Evolutionary conservation across 1,140 invertebrate genomes (phyloP), one percentile per base, ranked within the genome.

Genomic region (Drosophila seguyi): DNA sequence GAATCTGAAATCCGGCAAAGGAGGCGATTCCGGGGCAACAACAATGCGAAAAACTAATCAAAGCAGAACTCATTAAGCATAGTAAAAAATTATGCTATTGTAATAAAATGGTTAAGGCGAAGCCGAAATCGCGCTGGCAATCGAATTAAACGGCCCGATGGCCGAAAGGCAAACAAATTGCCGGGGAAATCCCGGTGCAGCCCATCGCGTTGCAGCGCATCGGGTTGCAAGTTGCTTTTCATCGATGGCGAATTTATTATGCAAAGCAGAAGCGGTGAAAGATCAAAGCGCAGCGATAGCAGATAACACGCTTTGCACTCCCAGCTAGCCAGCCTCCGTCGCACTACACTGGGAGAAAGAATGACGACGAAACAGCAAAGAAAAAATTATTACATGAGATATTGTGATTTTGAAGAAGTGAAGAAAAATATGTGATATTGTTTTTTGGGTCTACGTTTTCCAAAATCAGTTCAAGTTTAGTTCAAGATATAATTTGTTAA

Each of bases 161-260:
- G 84, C 84, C 86, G 57, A 76, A 73, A 77, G 85, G 86, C 80
- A 90, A 90, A 90, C 85, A 90, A 88, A 90, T 88, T 90, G 85
- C 77, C 63, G 81, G 85, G 81, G 85, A 88, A 88, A 90, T 88
- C 85, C 85, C 85, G 65, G 56, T 67, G 58, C 50, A 55, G 47
- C 44, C 44, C 44, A 45, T 45, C 20, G 44, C 44, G 3, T 16
- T 45, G 44, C 44, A 45, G 3, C 62, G 72, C 41, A 61, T 61
- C 67, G 66, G 73, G 83, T 69, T 83, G 71, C 84, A 87, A 88
- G 85, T 88, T 85, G 84, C 81, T 88, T 90, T 88, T 88, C 85
- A 87, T 87, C 84, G 85, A 88, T 88, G 84, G 85, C 85, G 85
- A 90, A 90, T 90, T 90, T 90, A 90, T 90, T 90, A 90, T 90